Evolutionary conservation across 2,113 vertebrate species (phyloP).

Genomic region (Cyphomyrus discorhynchus): DNA sequence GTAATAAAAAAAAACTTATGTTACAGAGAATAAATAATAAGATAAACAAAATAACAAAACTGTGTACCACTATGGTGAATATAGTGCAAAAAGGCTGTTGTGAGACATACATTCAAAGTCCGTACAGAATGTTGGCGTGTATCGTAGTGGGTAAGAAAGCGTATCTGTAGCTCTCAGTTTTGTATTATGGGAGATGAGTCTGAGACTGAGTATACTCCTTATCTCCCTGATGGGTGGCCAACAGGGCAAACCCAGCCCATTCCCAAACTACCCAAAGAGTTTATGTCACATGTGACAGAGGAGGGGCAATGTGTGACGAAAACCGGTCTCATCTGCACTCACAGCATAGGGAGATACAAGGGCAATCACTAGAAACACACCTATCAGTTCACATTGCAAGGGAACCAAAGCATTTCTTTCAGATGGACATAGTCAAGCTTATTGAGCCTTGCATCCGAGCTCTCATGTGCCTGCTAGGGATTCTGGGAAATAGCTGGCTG

Average conservation of each 20-base stretch:
- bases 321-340: background rate
- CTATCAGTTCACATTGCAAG: background rate
- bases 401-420: background rate
- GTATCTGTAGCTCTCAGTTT: background rate
- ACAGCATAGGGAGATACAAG: background rate
- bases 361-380: background rate
- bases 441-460: slow-evolving; percentile 45
- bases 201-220: background rate
- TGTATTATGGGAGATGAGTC: background rate
- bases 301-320: background rate
- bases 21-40: background rate
- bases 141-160: background rate
- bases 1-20: background rate
- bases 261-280: background rate
- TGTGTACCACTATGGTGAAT: background rate
- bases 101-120: background rate
- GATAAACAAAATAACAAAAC: background rate
- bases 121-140: background rate
- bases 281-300: background rate
- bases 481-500: slow-evolving; percentile 62
- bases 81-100: background rate
- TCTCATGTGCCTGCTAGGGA: slow-evolving; percentile 53
- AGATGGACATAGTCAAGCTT: slow-evolving; percentile 40
- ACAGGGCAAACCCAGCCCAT: background rate
- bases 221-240: background rate